A percentile compares a stretch with the other conserved stretches of the same genome.
Conservation (phyloP, 2,797 vertebrate species). For the Aratinga solstitialis region DNA sequence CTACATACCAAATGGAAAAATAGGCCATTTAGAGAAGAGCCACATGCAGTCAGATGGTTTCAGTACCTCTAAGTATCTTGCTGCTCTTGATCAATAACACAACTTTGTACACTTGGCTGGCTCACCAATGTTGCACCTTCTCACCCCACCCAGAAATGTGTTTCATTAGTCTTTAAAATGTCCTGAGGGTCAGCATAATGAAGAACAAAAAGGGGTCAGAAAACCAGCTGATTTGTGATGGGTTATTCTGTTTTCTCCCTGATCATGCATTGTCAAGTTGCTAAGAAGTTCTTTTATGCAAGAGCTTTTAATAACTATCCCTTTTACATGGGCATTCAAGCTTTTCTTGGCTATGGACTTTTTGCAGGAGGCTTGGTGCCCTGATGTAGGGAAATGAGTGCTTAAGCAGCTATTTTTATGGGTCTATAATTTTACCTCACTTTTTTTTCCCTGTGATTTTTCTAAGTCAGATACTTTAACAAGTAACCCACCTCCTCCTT, state of each 20-base stretch:
- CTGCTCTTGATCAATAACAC: background rate
- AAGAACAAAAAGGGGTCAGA: background rate
- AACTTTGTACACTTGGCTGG: background rate
- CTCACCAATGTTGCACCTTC: background rate
- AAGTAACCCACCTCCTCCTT: background rate
- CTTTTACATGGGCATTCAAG: background rate
- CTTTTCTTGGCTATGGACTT: background rate
- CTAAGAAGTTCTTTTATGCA: background rate
- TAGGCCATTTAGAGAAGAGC: background rate
- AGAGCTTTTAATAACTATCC: background rate
- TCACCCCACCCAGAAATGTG: background rate
- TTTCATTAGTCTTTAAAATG: background rate
- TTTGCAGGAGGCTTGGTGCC: background rate
- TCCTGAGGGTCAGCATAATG: background rate
- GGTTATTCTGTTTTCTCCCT: background rate
- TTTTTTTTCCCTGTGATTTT: background rate
- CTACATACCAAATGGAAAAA: background rate
- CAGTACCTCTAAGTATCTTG: background rate
- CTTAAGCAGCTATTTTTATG: background rate
- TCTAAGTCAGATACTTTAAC: background rate
- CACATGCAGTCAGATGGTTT: background rate
- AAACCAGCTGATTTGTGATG: background rate
- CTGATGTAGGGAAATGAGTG: background rate
- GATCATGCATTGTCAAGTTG: background rate
- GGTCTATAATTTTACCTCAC: background rate